phyloP scores from a whole-genome alignment of 2,797 vertebrate genomes.

The Clamator glandarius region DNA sequence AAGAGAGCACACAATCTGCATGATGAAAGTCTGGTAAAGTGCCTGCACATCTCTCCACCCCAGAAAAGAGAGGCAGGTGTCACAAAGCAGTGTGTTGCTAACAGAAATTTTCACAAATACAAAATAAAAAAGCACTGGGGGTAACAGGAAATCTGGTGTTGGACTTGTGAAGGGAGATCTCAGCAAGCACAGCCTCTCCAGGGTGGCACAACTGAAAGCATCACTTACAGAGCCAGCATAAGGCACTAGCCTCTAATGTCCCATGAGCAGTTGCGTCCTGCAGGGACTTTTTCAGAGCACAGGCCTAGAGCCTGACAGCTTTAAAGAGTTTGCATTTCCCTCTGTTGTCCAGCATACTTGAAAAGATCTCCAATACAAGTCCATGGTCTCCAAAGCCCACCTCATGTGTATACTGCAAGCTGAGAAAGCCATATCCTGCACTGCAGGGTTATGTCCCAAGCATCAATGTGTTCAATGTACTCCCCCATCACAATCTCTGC shows the following conservation, averaged over 20 bases:
- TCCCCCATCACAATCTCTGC: neutral
- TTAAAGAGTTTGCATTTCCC: neutral
- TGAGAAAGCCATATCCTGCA: neutral
- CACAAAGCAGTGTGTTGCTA: neutral
- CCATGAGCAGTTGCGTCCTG: fast-evolving
- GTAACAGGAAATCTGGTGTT: neutral
- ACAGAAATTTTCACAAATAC: neutral
- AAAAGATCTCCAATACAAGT: neutral
- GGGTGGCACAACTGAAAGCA: neutral
- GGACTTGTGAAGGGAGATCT: neutral
- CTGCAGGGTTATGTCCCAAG: neutral
- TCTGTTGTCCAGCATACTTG: too few relatives aligned
- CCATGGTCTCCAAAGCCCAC: too few relatives aligned
- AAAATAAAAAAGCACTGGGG: neutral
- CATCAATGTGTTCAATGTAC: fast-evolving
- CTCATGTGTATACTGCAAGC: neutral
- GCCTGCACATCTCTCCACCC: neutral
- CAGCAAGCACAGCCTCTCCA: neutral
- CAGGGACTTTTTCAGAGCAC: neutral
- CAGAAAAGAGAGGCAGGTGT: neutral
- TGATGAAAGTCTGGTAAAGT: neutral
- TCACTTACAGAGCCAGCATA: fast-evolving
- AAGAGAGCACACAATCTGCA: neutral
- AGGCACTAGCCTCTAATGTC: neutral
- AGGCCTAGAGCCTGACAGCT: neutral